A percentile compares a stretch with the other conserved stretches of the same genome.
phyloP scores from a whole-genome alignment of 2,888 invertebrate species.

The Rhopalosiphum nymphaeae region DNA sequence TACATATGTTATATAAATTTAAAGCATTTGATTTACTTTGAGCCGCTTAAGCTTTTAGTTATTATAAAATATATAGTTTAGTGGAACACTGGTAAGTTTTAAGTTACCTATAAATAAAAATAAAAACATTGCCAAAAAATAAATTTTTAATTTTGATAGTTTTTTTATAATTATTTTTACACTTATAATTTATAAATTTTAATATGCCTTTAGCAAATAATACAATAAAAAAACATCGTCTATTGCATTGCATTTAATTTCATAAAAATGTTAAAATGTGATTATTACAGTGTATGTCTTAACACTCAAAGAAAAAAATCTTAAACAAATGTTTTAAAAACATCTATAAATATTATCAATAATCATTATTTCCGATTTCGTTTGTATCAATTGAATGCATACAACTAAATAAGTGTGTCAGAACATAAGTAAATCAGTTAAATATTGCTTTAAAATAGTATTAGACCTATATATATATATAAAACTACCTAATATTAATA shows the following conservation, averaged over 20 bases:
- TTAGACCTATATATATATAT: neutral
- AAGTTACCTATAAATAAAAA: neutral
- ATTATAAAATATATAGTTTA: slow-evolving; percentile 3
- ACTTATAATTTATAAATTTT: neutral
- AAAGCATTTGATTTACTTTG: neutral
- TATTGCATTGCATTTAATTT: neutral
- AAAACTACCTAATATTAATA: too few relatives aligned
- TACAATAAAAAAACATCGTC: neutral
- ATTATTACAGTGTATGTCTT: neutral
- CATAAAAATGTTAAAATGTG: neutral
- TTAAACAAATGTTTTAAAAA: neutral
- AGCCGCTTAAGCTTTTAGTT: neutral
- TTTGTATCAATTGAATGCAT: neutral
- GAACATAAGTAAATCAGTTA: neutral
- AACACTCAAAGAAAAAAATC: neutral
- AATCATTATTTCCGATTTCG: neutral
- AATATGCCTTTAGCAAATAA: neutral
- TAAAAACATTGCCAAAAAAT: neutral
- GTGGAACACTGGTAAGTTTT: neutral
- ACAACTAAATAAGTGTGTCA: neutral
- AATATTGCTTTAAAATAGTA: neutral
- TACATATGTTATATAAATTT: neutral
- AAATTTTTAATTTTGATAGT: neutral
- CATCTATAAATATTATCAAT: neutral
- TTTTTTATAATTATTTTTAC: neutral